These are phyloP conservation scores for Malurus splendens DNA, from an alignment of 2,797 vertebrate species.

Conservation along the genomic window DNA sequence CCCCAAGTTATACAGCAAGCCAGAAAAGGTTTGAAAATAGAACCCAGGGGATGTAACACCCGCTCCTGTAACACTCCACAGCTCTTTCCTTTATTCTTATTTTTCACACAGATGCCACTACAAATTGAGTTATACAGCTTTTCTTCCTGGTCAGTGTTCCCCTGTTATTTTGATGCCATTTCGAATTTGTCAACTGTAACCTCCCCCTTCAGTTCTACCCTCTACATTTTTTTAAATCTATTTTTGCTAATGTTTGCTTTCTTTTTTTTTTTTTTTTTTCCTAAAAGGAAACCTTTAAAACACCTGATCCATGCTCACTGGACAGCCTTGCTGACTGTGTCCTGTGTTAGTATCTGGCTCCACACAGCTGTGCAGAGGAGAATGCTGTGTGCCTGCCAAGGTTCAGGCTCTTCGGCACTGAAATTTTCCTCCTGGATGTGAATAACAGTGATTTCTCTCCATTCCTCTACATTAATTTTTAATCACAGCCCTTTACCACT, in stretches of 20 bases:
- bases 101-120: neutral
- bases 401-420: constrained; percentile 17
- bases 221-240: neutral
- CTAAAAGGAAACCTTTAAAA: neutral
- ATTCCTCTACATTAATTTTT: constrained; percentile 71
- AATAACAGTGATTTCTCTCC: constrained; percentile 59
- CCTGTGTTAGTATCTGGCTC: neutral
- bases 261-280: neutral
- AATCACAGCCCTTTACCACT: constrained; percentile 58
- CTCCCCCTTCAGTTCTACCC: neutral
- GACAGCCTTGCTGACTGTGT: neutral
- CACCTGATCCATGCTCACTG: neutral
- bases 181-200: neutral
- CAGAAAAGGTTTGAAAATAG: neutral
- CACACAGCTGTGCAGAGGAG: neutral
- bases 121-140: neutral
- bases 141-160: neutral
- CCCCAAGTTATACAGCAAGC: neutral
- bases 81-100: neutral
- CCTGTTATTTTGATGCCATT: neutral
- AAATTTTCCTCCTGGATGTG: constrained; percentile 44
- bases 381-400: neutral
- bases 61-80: neutral
- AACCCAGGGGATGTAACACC: neutral
- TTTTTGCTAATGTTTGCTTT: neutral